Evolutionary conservation across 2,888 invertebrate species (phyloP).

Genomic region (Lithophane leautieri): DNA sequence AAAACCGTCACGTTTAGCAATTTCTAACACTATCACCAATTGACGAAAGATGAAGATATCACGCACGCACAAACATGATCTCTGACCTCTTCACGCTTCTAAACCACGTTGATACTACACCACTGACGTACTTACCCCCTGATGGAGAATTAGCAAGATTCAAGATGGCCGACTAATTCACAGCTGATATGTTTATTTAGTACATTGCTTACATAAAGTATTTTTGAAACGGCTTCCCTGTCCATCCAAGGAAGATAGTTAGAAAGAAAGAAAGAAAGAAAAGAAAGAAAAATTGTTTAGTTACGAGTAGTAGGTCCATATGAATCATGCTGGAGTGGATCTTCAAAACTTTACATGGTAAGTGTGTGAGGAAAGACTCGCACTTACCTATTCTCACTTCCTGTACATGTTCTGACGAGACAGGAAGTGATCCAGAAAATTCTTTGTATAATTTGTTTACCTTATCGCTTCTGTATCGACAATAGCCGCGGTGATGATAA

Average conservation of each 20-base stretch:
- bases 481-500: constrained; percentile 15
- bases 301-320: background rate
- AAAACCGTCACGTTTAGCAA: constrained; percentile 33
- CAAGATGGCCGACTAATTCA: background rate
- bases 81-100: constrained; percentile 23
- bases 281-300: too few species aligned
- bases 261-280: too few species aligned
- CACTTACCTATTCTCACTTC: background rate
- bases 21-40: constrained; percentile 33
- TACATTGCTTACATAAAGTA: background rate
- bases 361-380: background rate
- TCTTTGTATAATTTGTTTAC: background rate
- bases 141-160: background rate
- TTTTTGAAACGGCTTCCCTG: background rate
- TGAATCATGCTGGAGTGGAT: background rate
- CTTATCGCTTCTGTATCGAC: constrained; percentile 9
- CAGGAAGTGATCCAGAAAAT: background rate
- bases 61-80: constrained; percentile 41
- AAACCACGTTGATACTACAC: constrained; percentile 20
- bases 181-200: background rate
- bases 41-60: constrained; percentile 43
- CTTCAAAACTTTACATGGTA: background rate
- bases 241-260: background rate
- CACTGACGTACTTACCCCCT: constrained; percentile 29
- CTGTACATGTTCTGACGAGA: background rate